Base-by-base conservation (phyloP, 2,113 vertebrate species). In the Tympanuchus pallidicinctus region DNA sequence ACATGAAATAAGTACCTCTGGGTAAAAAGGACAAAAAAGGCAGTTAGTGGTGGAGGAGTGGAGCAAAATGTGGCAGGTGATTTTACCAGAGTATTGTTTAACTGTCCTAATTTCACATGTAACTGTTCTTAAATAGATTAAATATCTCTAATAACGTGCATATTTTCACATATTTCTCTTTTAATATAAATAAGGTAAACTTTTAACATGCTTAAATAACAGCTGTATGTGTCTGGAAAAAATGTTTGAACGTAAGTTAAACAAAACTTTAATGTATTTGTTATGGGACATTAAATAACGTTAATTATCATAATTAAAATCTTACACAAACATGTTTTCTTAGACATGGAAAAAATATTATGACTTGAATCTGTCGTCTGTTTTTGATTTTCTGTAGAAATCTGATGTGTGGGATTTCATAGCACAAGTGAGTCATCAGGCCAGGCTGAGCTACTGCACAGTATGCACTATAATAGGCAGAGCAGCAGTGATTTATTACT, bases 361-460 rank as follows among this genome's bases (percentile, higher is more conserved):
- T 54, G 52, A 54, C 13, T 43, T 85, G 50, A 59, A 85, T 69
- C 14, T 66, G 9, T 66, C 54, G 12, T 88, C 88, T 93, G 79
- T 9, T 78, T 93, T 84, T 78, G 73, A 72, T 56, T 89, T 94
- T 82, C 75, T 81, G 90, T 90, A 28, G 66, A 82, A 88, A 81
- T 88, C 22, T 71, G 86, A 63, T 30, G 64, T 67, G 38, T 65
- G 25, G 27, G 36, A 38, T 32, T 0, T 59, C 88, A 80, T 73
- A 48, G 43, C 34, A 45, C 34, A 72, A 74, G 45, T 92, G 93
- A 92, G 60, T 93, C 83, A 90, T 38, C 30, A 3, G 70, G 66
- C 74, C 90, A 69, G 77, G 18, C 87, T 79, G 87, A 75, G 87
- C 63, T 82, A 1, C 74, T 91, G 34, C 36, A 24, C 64, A 40